These are phyloP conservation scores for Syngnathus rostellatus DNA, from an alignment of 2,797 vertebrate genomes.

Conservation along the genomic window DNA sequence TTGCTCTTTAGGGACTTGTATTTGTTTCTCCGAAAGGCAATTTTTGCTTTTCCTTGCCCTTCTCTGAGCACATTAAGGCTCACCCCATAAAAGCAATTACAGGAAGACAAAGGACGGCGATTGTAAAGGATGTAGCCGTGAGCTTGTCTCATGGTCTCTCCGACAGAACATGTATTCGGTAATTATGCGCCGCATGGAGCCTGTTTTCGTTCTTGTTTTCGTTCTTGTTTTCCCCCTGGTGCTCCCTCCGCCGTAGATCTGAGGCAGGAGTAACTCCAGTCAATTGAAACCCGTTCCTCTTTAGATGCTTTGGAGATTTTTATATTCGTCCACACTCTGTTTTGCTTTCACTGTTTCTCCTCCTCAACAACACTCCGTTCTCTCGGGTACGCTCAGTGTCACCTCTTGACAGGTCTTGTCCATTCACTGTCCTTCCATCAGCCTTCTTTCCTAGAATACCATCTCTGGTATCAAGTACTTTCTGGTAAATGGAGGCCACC, in stretches of 20 bases:
- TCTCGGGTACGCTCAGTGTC: constrained; percentile 13
- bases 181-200: constrained; percentile 4
- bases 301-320: constrained; percentile 9
- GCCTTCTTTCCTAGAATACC: constrained; percentile 51
- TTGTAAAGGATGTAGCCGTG: constrained; percentile 10
- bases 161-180: constrained; percentile 4
- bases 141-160: constrained; percentile 19
- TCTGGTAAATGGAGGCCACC: constrained; percentile 39
- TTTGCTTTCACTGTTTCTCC: constrained; percentile 3
- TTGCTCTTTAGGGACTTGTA: constrained; percentile 29
- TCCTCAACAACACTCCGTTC: neutral
- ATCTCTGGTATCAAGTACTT: constrained; percentile 41
- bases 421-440: constrained; percentile 31
- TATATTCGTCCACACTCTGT: neutral
- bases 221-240: neutral
- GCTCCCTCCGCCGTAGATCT: constrained; percentile 3
- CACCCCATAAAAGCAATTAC: constrained; percentile 43
- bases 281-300: neutral
- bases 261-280: neutral
- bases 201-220: constrained; percentile 3
- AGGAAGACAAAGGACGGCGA: constrained; percentile 16
- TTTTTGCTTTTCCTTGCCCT: constrained; percentile 16
- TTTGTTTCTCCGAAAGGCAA: constrained; percentile 38
- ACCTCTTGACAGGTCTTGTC: constrained; percentile 24
- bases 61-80: constrained; percentile 25